A percentile compares a stretch with the other conserved stretches of the same genome.
phyloP scores from a whole-genome alignment of 2,113 vertebrate genomes.

The Eudyptes chrysolophus region DNA sequence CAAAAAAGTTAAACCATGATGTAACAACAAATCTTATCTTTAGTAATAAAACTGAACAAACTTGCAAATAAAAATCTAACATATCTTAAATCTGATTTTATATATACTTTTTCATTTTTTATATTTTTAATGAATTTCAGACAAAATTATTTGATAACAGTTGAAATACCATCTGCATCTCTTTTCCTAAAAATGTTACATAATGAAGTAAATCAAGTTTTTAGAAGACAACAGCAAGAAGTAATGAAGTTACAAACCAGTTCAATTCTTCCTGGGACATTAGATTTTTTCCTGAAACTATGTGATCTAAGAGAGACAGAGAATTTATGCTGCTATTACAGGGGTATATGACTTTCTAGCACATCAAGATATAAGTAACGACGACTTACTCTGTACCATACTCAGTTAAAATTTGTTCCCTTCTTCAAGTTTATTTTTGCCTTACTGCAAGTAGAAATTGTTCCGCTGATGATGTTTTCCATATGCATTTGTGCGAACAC shows the following conservation, averaged over 20 bases:
- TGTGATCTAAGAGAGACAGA: neutral
- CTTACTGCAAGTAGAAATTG: neutral
- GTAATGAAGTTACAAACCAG: neutral
- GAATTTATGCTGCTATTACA: neutral
- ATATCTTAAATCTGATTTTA: neutral
- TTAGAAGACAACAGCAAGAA: neutral
- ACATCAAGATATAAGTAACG: neutral
- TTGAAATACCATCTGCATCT: neutral
- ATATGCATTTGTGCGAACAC: neutral
- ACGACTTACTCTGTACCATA: neutral
- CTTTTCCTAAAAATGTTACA: neutral
- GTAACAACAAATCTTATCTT: neutral
- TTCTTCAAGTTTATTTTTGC: neutral
- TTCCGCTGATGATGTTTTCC: neutral
- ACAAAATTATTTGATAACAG: neutral
- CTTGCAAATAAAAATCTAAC: neutral
- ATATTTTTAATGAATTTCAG: neutral
- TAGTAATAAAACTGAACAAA: neutral
- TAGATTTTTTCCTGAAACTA: neutral
- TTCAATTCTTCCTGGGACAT: neutral
- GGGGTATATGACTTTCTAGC: neutral
- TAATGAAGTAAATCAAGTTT: neutral
- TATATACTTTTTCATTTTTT: neutral
- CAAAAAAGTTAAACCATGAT: neutral
- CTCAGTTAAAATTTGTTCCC: neutral